A percentile compares a stretch with the other conserved stretches of the same genome.
These are phyloP conservation scores for Calosoma granatense DNA, from an alignment of 1,140 invertebrate species.

Conservation along the genomic window DNA sequence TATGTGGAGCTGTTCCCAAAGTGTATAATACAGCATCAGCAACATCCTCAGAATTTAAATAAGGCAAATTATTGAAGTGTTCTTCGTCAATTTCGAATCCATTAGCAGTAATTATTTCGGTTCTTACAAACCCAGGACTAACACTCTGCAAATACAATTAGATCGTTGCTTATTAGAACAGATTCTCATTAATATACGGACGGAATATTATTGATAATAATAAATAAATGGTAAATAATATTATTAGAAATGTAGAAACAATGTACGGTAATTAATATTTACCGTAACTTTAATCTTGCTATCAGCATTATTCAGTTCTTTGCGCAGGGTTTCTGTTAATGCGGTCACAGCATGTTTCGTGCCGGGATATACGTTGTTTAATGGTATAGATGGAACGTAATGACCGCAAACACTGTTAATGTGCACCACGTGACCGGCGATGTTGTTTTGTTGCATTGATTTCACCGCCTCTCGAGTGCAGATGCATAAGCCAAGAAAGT, in stretches of 20 bases:
- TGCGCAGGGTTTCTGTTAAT: slow-evolving; percentile 40
- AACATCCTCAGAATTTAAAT: slow-evolving; percentile 37
- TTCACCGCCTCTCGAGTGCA: slow-evolving; percentile 51
- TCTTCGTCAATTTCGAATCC: slow-evolving; percentile 25
- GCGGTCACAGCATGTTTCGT: slow-evolving; percentile 45
- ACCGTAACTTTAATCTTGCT: slow-evolving; percentile 37
- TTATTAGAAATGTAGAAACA: slow-evolving; percentile 36
- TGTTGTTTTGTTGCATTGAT: slow-evolving; percentile 44
- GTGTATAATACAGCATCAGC: slow-evolving; percentile 46
- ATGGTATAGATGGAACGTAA: slow-evolving; percentile 15
- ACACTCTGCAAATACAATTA: slow-evolving; percentile 33
- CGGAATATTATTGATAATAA: too few relatives aligned
- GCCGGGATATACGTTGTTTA: slow-evolving; percentile 37
- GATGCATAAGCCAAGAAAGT: slow-evolving; percentile 54
- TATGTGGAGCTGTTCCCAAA: slow-evolving; percentile 42
- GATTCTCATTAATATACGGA: neutral
- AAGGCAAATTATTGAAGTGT: slow-evolving; percentile 26
- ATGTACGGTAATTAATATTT: slow-evolving; percentile 35
- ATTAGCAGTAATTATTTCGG: slow-evolving; percentile 36
- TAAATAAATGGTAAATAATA: neutral
- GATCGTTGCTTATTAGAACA: slow-evolving; percentile 6
- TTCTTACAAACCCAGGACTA: slow-evolving; percentile 47
- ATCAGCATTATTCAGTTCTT: slow-evolving; percentile 36
- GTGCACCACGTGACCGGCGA: slow-evolving; percentile 57
- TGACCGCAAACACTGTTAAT: slow-evolving; percentile 44